These are phyloP conservation scores for Fundulus diaphanus DNA, from an alignment of 2,797 vertebrate genomes.

Conservation along the genomic window DNA sequence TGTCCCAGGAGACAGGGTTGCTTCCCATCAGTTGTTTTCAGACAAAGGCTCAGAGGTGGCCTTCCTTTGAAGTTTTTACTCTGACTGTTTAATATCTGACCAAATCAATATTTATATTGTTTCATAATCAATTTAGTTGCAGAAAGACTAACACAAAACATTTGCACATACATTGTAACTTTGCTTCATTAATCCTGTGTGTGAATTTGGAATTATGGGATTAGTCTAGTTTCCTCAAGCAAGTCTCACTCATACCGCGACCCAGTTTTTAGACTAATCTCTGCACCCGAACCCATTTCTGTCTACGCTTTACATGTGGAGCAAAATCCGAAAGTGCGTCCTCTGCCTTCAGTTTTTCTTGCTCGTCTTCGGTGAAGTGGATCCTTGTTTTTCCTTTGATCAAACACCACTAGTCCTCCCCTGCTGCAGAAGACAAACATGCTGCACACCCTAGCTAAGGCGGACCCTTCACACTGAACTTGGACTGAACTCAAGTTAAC, in stretches of 20 bases:
- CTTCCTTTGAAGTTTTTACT: slow-evolving; percentile 23
- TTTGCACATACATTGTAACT: neutral
- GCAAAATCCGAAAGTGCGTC: slow-evolving; percentile 22
- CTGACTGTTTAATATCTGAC: neutral
- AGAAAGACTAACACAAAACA: neutral
- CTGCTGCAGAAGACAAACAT: neutral
- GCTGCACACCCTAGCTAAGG: slow-evolving; percentile 43
- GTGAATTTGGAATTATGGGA: neutral
- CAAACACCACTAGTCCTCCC: slow-evolving; percentile 40
- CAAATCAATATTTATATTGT: neutral
- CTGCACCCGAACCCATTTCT: neutral
- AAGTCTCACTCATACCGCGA: neutral
- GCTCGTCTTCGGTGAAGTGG: slow-evolving; percentile 47
- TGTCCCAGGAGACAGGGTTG: slow-evolving; percentile 10
- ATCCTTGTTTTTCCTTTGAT: slow-evolving; percentile 52
- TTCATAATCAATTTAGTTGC: neutral
- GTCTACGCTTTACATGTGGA: neutral
- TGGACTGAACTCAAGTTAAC: slow-evolving; percentile 12
- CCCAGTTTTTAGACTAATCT: neutral
- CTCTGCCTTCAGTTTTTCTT: slow-evolving; percentile 66
- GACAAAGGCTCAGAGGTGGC: neutral
- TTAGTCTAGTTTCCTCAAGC: neutral
- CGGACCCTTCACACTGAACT: slow-evolving; percentile 63
- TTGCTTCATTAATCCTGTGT: too few relatives aligned
- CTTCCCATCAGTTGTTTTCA: slow-evolving; percentile 6